These are phyloP conservation scores for Meiosimyza platycephala DNA, from an alignment of 2,888 invertebrate genomes.

Conservation along the genomic window DNA sequence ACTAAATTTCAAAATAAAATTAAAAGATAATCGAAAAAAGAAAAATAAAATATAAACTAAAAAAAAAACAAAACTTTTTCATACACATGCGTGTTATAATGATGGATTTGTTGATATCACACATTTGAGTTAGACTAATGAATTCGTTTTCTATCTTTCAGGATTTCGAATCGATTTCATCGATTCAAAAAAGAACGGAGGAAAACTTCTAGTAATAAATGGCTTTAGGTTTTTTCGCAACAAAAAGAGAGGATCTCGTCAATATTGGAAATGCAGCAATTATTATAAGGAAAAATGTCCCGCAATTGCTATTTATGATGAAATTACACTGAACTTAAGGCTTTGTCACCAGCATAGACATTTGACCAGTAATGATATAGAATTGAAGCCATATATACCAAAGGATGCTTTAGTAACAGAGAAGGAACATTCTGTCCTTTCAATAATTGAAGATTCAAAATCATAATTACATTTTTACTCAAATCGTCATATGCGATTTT, in stretches of 20 bases:
- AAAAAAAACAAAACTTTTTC: too few species aligned
- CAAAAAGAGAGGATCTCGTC: constrained; percentile 65
- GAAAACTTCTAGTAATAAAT: constrained; percentile 66
- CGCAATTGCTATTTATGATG: constrained; percentile 66
- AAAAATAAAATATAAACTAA: too few species aligned
- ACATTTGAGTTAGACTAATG: not conserved
- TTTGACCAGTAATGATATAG: constrained; percentile 62
- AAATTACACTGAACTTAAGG: constrained; percentile 60
- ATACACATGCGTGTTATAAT: too few species aligned
- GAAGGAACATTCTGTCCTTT: constrained; percentile 4
- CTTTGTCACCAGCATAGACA: constrained; percentile 66
- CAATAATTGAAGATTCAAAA: constrained; percentile 16
- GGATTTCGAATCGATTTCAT: constrained; percentile 66
- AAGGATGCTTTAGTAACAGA: constrained; percentile 16
- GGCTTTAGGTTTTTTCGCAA: constrained; percentile 67
- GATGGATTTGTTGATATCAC: too few species aligned
- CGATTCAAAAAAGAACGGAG: constrained; percentile 67
- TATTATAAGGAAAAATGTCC: constrained; percentile 68
- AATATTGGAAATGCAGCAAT: constrained; percentile 68
- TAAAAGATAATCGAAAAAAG: not conserved
- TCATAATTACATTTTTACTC: not conserved
- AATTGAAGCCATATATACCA: constrained; percentile 58
- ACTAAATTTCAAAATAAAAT: constrained; percentile 10
- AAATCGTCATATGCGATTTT: too few species aligned
- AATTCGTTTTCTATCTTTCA: constrained; percentile 46